A percentile compares a stretch with the other conserved stretches of the same genome.
These are phyloP conservation scores for Bovichtus variegatus DNA, from an alignment of 2,797 vertebrate genomes.

Conservation along the genomic window DNA sequence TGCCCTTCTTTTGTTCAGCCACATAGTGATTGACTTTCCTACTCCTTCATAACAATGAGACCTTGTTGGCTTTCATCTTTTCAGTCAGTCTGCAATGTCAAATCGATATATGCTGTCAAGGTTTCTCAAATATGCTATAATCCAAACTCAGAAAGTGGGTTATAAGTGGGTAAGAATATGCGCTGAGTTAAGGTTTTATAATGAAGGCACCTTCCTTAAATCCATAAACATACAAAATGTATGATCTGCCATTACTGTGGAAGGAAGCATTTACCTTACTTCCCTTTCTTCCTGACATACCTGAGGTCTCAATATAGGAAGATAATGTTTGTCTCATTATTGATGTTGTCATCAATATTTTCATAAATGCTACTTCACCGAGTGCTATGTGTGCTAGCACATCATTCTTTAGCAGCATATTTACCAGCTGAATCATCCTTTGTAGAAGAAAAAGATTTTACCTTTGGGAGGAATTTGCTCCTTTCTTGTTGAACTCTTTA, in stretches of 20 bases:
- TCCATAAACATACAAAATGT: neutral
- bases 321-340: neutral
- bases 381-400: neutral
- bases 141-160: neutral
- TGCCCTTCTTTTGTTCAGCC: too few species aligned
- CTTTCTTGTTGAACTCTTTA: neutral
- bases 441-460: neutral
- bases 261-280: neutral
- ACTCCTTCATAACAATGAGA: neutral
- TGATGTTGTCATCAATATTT: neutral
- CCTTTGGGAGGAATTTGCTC: slow-evolving; percentile 7
- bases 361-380: neutral
- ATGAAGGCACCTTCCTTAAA: neutral
- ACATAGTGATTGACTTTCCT: neutral
- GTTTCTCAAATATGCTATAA: neutral
- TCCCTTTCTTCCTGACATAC: neutral
- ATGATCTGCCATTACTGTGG: too few species aligned
- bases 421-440: neutral
- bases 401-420: neutral
- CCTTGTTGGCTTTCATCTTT: neutral
- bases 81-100: neutral
- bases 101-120: slow-evolving; percentile 3
- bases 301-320: neutral
- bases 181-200: neutral
- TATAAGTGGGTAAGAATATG: neutral